Evolutionary conservation across 2,113 vertebrate species (phyloP).

Genomic region (Pavo muticus): DNA sequence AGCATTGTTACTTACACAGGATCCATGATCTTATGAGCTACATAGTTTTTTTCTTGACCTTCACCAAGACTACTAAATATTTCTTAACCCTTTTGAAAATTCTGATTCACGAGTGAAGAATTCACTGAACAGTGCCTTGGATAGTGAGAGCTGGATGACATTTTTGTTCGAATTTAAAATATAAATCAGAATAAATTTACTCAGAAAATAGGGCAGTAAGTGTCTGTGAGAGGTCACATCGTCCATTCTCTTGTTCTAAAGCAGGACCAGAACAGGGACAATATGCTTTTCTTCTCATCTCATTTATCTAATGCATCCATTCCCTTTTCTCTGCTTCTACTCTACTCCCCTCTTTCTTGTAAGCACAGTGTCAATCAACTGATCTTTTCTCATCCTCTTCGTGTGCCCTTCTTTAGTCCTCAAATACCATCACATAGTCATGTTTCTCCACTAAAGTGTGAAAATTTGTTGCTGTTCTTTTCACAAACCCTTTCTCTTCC

Average conservation of each 20-base stretch:
- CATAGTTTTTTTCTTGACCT: neutral
- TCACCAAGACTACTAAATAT: neutral
- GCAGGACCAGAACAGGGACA: neutral
- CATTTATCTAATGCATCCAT: neutral
- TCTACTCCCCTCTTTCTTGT: neutral
- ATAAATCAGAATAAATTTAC: neutral
- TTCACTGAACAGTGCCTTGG: neutral
- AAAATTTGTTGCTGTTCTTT: neutral
- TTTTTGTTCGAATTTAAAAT: neutral
- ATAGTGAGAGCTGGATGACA: neutral
- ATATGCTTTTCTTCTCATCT: neutral
- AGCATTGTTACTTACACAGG: accelerated
- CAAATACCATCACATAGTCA: neutral
- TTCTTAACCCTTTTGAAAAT: neutral
- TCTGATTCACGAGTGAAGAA: neutral
- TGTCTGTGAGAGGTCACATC: neutral
- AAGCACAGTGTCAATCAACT: neutral
- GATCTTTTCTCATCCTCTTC: neutral
- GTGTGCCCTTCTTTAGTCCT: neutral
- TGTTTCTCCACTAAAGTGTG: neutral
- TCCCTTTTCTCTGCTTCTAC: neutral
- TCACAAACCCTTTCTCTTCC: neutral
- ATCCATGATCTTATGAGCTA: neutral
- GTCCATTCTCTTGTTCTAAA: neutral
- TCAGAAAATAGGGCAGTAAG: neutral